These are phyloP conservation scores for Rhinichthys osculus DNA, from an alignment of 2,797 vertebrate species.

Conservation along the genomic window DNA sequence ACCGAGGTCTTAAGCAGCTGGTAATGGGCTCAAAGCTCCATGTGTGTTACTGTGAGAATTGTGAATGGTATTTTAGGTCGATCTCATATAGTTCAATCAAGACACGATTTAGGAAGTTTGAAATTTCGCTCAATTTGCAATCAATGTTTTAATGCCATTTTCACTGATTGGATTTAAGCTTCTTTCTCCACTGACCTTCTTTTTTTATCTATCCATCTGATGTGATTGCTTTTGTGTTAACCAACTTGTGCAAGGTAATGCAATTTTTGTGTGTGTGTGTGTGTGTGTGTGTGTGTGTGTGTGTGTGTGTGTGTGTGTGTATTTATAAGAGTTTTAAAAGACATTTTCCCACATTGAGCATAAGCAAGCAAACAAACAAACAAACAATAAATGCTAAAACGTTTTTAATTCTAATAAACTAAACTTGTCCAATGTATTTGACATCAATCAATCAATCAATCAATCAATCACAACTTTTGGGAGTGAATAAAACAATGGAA, in stretches of 20 bases:
- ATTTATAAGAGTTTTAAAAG: background rate
- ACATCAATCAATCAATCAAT: no score
- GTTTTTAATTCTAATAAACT: no score
- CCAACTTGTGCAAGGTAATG: background rate
- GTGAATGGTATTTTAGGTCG: slow-evolving; percentile 8
- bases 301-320: no score
- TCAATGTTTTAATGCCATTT: background rate
- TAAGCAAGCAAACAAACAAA: background rate
- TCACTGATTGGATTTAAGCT: background rate
- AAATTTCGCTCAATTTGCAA: background rate
- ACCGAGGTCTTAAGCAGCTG: background rate
- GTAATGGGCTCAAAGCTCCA: background rate
- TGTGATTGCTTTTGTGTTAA: background rate
- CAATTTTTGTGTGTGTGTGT: background rate
- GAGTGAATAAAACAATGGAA: no score
- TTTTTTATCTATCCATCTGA: background rate
- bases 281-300: no score
- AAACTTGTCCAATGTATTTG: background rate
- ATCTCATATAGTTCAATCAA: slow-evolving; percentile 13
- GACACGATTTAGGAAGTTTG: background rate
- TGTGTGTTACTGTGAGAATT: slow-evolving; percentile 6
- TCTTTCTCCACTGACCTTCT: background rate
- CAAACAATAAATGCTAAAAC: no score
- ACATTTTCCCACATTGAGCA: background rate
- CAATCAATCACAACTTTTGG: no score